phyloP scores from a whole-genome alignment of 2,888 invertebrate genomes.

The Chymomyza procnemis region DNA sequence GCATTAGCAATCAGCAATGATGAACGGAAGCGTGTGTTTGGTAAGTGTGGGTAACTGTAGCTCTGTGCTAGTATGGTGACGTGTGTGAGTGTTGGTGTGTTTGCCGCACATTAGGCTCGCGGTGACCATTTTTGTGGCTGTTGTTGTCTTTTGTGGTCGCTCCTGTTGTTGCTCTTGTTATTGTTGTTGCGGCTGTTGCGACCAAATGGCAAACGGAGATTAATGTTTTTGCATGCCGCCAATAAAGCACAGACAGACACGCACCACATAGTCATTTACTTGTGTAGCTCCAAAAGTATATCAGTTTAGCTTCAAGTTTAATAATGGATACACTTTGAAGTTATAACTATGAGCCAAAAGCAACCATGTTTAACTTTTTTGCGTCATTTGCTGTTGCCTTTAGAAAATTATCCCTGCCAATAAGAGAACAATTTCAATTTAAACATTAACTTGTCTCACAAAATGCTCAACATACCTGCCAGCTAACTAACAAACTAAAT shows the following conservation, averaged over 20 bases:
- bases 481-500: background rate
- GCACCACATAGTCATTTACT: background rate
- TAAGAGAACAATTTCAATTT: no score
- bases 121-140: slow-evolving; percentile 29
- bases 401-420: no score
- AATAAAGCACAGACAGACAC: slow-evolving; percentile 49
- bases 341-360: no score
- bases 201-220: slow-evolving; percentile 76
- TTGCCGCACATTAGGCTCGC: slow-evolving; percentile 23
- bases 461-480: background rate
- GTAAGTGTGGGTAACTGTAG: background rate
- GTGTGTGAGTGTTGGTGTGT: background rate
- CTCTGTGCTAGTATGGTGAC: background rate
- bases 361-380: no score
- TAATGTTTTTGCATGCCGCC: slow-evolving; percentile 67
- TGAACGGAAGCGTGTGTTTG: slow-evolving; percentile 22
- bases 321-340: no score
- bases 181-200: slow-evolving; percentile 43
- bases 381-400: no score
- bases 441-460: background rate
- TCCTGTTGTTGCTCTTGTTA: slow-evolving; percentile 27
- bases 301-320: background rate
- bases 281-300: background rate
- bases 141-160: slow-evolving; percentile 37
- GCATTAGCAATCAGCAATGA: background rate